Base-by-base conservation (phyloP, 92 coral and sea anemone species). In the Actinernus sp. region DNA sequence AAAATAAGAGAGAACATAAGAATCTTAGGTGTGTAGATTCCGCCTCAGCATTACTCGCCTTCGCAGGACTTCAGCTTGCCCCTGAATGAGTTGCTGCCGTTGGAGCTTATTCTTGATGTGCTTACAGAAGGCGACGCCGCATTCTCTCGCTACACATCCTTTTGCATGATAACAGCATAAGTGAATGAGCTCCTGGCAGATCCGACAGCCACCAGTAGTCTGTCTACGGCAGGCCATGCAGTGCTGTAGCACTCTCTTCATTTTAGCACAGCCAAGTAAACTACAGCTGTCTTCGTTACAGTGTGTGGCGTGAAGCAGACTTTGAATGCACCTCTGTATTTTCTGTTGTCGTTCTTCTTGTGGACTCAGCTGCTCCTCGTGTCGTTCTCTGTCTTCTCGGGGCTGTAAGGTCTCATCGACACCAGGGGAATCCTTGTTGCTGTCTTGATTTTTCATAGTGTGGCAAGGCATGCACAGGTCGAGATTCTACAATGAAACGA, bases 211-310 rank as follows among this genome's bases (percentile, higher is more conserved):
- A 23, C 93, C 97, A 52, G 93, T 86, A 36, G 97, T 82, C 79
- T 91, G 91, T 30, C 96, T 76, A 38, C 89, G 87, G 74, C 99
- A 95, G 14, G 87, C 87, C 53, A 84, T 95, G 17, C 95, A 87
- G 65, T 95, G 99, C 52, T 95, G 97, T 61, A 95, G 92, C 24
- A 95, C 99, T 55, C 88, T 88, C 78, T 95, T 95, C 99, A 95
- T 95, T 73, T 91, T 95, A 38, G 91, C 91, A 58, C 99, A 95
- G 69, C 99, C 91, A 8, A 92, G 49, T 33, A 83, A 71, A 27
- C 65, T 73, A 44, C 99, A 95, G 27, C 66, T 81, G 28, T 66
- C 41, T 1, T 83, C 84, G 14, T 85, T 84, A 58, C 99, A 95
- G 79, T 92, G 91, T 10, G 97, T 95, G 13, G 99, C 97, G 65